phyloP scores from a whole-genome alignment of 2,888 invertebrate species.

The Platycheirus albimanus region DNA sequence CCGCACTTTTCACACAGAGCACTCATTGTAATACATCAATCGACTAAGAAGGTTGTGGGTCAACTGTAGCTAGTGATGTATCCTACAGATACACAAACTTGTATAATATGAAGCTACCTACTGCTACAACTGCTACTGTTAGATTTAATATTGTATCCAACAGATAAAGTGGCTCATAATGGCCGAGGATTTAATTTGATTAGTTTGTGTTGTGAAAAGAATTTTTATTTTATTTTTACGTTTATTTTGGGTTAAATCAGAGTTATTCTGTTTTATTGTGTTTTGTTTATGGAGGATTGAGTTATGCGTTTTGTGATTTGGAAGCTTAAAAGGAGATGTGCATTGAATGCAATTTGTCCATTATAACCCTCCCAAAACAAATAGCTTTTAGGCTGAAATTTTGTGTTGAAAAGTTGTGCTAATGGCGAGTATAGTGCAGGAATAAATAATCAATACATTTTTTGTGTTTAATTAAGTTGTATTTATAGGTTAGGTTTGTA shows the following conservation, averaged over 20 bases:
- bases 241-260: neutral
- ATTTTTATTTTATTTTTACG: slow-evolving; percentile 12
- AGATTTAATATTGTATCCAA: slow-evolving; percentile 7
- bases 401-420: no score
- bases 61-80: no score
- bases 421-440: no score
- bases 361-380: neutral
- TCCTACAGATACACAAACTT: neutral
- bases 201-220: slow-evolving; percentile 31
- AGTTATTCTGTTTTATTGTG: slow-evolving; percentile 8
- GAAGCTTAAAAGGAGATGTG: neutral
- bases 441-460: no score
- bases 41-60: no score
- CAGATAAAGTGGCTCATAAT: slow-evolving; percentile 30
- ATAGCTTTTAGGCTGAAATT: neutral
- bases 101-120: neutral
- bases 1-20: no score
- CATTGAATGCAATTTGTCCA: neutral
- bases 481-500: no score
- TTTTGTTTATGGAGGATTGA: slow-evolving; percentile 13
- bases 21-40: no score
- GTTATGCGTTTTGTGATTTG: slow-evolving; percentile 19
- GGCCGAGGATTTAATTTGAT: slow-evolving; percentile 37
- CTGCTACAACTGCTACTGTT: no score
- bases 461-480: no score